Evolutionary conservation across 2,797 vertebrate genomes (phyloP), one percentile per base, ranked within the genome.

Genomic region (Petrocephalus sullivani): DNA sequence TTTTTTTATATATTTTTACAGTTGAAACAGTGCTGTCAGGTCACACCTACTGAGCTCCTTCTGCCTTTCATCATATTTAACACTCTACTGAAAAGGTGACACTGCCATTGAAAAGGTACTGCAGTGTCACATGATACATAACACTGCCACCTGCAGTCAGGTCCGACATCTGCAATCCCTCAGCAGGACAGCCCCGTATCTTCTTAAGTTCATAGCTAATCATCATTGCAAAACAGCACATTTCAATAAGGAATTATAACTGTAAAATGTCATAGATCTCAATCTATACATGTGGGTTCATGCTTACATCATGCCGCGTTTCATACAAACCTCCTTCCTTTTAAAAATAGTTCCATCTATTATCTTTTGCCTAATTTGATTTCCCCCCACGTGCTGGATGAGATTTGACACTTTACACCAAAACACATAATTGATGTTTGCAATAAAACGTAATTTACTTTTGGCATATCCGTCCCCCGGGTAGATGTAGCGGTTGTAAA

Each of bases 401-500:
- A 83, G 83, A 86, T 87, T 51, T 60, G 54, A 87, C 53, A 88
- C 14, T 86, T 81, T 28, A 33, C 67, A 82, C 71, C 82, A 67
- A 85, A 78, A 88, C 21, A 88, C 23, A 89, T 86, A 60, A 90
- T 4, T 81, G 75, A 81, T 81, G 75, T 81, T 28, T 81, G 75
- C 41, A 81, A 81, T 49, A 28, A 88, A 53, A 88, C 86, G 28
- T 87, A 61, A 96, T 97, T 97, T 91, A 99, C 98, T 94, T 95
- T 99, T 99, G 90, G 98, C 98, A 89, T 93, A 95, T 90, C 94
- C 94, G 89, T 99, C 98, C 41, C 97, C 95, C 0, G 98, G 98
- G 91, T 99, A 99, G 92, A 99, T 99, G 87, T 97, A 95, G 87
- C 97, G 96, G 89, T 99, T 99, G 91, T 98, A 99, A 41, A 95